Base-by-base conservation (phyloP, 53 echinoderm and acorn worm genomes). In the Arbacia lixula region DNA sequence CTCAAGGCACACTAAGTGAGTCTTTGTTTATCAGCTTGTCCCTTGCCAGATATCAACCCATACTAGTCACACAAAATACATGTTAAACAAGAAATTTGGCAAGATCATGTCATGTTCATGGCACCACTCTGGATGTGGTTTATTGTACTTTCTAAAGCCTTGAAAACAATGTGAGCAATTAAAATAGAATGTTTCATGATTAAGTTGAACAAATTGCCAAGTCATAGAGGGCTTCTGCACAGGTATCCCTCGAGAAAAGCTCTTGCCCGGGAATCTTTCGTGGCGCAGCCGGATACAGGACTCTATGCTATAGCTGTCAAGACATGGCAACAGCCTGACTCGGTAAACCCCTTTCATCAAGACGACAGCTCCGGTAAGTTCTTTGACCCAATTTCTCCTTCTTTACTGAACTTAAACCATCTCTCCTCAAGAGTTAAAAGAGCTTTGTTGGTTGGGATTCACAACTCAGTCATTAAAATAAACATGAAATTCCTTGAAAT, bases 271-370 rank as follows among this genome's bases (percentile, higher is more conserved):
- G 69, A 16, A 24, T 43, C 43, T 66, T 69, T 43, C 29, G 0
- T 36, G 16, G 12, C 17, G 43, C 26, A 43, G 29, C 14, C 43
- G 27, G 42, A 69, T 69, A 16, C 24, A 20, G 41, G 43, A 69
- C 40, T 69, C 40, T 69, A 43, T 69, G 69, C 43, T 69, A n/a
- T n/a, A 69, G 69, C 69, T 69, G 69, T 69, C 69, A 69, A 3
- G 40, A 22, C 69, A 14, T 69, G 69, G 28, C 26, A 27, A 43
- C 42, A 41, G 43, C 69, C 69, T 69, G 43, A 16, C 28, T 69
- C 43, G 41, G 16, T 36, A 35, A 69, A 43, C 41, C 69, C 27
- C 69, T 69, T 69, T 43, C 40, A 39, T 69, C 69, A 69, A 69
- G 26, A 28, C 69, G 14, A 43, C 40, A 27, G 28, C 43, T 19